These are phyloP conservation scores for cat (Felis catus) DNA, from an alignment of 2,113 vertebrate genomes.

Conservation along the genomic window DNA sequence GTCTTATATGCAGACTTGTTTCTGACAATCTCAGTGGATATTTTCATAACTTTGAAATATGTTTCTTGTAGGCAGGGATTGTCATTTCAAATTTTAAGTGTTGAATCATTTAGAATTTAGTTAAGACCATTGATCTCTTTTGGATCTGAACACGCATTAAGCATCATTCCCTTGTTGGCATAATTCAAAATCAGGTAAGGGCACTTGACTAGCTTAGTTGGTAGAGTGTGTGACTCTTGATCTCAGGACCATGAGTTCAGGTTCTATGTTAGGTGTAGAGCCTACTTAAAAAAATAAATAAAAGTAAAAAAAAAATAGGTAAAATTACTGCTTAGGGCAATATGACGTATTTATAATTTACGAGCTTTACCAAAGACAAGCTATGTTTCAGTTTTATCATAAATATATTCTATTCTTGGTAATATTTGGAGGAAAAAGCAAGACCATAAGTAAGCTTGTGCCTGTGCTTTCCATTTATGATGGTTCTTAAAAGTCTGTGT, in stretches of 20 bases:
- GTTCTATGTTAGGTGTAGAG: background rate
- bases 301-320: background rate
- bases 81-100: constrained; percentile 21
- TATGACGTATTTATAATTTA: constrained; percentile 10
- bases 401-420: background rate
- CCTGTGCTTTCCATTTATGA: constrained; percentile 13
- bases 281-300: background rate
- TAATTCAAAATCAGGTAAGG: constrained; percentile 32
- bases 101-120: constrained; percentile 31
- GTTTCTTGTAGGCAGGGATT: background rate
- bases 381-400: background rate
- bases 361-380: background rate
- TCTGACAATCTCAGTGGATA: background rate
- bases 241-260: background rate
- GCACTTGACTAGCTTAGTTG: background rate
- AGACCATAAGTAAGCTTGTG: background rate
- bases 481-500: constrained; percentile 8
- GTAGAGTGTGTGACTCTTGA: background rate
- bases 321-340: background rate
- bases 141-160: constrained; percentile 46
- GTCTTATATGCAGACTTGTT: constrained; percentile 7
- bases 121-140: background rate
- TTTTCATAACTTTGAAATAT: constrained; percentile 22
- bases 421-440: constrained; percentile 12
- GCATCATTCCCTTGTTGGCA: constrained; percentile 39